phyloP scores from a whole-genome alignment of 2,797 vertebrate genomes.

The Chromobotia macracanthus region DNA sequence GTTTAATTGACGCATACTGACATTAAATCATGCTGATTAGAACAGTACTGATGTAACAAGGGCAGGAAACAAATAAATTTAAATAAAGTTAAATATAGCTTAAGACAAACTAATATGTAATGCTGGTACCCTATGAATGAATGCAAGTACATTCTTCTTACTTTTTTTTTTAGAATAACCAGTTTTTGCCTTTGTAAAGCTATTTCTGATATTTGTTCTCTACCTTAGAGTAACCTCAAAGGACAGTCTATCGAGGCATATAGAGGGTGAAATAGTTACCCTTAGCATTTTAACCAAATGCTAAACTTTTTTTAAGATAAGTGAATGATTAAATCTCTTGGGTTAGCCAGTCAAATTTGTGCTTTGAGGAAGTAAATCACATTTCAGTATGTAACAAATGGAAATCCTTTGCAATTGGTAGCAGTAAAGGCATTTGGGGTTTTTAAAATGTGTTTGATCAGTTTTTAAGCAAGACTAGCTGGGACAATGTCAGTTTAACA shows the following conservation, averaged over 20 bases:
- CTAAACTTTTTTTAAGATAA: not conserved
- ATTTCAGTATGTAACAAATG: constrained; percentile 23
- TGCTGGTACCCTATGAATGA: not conserved
- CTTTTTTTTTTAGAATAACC: not conserved
- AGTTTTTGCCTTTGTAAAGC: not conserved
- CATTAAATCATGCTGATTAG: not conserved
- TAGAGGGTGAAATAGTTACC: no score
- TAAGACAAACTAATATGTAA: constrained; percentile 3
- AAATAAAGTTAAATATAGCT: not conserved
- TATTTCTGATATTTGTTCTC: not conserved
- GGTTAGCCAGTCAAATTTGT: not conserved
- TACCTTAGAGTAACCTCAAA: no score
- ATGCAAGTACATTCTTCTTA: not conserved
- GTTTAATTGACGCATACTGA: not conserved
- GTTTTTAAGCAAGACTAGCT: not conserved
- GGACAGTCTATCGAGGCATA: no score
- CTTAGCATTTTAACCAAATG: no score
- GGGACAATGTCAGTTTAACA: not conserved
- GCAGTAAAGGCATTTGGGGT: constrained; percentile 27
- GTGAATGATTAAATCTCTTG: not conserved
- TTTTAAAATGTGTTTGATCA: constrained; percentile 36
- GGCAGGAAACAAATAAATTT: not conserved
- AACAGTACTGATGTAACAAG: constrained; percentile 12
- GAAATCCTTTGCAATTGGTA: not conserved
- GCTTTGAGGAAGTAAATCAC: not conserved